Percentiles rank a stretch among this genome's conserved stretches.
phyloP scores from a whole-genome alignment of 2,113 vertebrate genomes.

The Montifringilla adamsi region DNA sequence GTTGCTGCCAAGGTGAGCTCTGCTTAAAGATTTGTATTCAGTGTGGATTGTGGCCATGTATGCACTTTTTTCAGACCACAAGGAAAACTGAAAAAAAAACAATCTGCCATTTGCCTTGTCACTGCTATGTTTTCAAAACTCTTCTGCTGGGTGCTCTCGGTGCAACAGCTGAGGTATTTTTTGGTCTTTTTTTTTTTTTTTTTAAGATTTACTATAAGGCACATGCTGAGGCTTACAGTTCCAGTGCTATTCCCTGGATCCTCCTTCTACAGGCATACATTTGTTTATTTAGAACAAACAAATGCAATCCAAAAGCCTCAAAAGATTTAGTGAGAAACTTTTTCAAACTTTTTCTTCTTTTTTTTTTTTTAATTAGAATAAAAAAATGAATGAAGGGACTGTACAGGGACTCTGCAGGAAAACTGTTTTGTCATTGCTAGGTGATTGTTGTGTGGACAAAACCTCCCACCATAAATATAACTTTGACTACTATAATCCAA shows the following conservation, averaged over 20 bases:
- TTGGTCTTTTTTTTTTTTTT: background rate
- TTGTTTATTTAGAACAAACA: background rate
- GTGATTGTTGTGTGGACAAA: background rate
- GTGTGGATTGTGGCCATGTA: background rate
- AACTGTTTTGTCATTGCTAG: background rate
- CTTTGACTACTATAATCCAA: background rate
- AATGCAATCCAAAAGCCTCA: background rate
- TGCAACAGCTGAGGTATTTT: background rate
- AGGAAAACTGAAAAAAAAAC: background rate
- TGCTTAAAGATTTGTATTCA: background rate
- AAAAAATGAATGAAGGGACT: background rate
- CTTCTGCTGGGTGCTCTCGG: background rate
- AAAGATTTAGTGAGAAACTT: background rate
- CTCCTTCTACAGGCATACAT: background rate
- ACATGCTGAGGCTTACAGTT: background rate
- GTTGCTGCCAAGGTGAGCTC: background rate
- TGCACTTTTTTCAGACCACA: background rate
- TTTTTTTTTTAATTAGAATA: background rate
- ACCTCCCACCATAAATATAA: background rate
- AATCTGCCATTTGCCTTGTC: background rate
- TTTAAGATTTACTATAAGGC: background rate
- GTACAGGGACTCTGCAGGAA: background rate
- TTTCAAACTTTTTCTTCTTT: background rate
- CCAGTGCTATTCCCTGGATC: background rate
- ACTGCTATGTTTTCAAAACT: background rate